These are phyloP conservation scores for Cephalopterus ornatus DNA, from an alignment of 2,113 vertebrate species.

Conservation along the genomic window DNA sequence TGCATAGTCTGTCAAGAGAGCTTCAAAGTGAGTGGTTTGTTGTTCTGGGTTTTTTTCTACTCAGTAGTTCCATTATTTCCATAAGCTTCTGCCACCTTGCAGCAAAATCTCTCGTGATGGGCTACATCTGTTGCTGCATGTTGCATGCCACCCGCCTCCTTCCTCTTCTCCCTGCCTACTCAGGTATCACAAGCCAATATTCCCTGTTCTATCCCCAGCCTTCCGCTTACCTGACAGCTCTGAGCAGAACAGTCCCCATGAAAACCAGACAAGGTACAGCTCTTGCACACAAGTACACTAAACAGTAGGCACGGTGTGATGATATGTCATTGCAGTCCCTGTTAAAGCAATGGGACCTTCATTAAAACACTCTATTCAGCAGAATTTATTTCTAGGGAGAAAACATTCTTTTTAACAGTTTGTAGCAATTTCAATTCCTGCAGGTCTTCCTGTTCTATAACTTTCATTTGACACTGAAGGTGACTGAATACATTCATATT, in stretches of 20 bases:
- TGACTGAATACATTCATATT: neutral
- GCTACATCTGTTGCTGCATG: conserved; percentile 31
- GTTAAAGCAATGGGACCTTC: neutral
- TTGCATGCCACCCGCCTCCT: neutral
- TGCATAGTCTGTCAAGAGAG: neutral
- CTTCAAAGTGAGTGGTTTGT: neutral
- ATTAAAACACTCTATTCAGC: neutral
- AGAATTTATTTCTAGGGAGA: neutral
- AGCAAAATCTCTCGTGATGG: conserved; percentile 51
- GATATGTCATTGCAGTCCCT: neutral
- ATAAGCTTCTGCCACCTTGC: conserved; percentile 19
- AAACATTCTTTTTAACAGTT: neutral
- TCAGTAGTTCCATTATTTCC: conserved; percentile 12
- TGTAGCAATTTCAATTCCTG: neutral
- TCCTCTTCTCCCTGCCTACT: neutral
- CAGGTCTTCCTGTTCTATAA: neutral
- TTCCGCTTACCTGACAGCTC: conserved; percentile 41
- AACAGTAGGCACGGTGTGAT: neutral
- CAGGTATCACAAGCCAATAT: neutral
- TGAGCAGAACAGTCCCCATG: neutral
- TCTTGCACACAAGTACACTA: neutral
- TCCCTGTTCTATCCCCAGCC: neutral
- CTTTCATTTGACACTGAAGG: neutral
- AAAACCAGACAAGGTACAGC: conserved; percentile 14
- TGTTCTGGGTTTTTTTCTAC: neutral